Evolutionary conservation across 2,888 invertebrate species (phyloP), one percentile per base, ranked within the genome.

Genomic region (Polyploca ridens): DNA sequence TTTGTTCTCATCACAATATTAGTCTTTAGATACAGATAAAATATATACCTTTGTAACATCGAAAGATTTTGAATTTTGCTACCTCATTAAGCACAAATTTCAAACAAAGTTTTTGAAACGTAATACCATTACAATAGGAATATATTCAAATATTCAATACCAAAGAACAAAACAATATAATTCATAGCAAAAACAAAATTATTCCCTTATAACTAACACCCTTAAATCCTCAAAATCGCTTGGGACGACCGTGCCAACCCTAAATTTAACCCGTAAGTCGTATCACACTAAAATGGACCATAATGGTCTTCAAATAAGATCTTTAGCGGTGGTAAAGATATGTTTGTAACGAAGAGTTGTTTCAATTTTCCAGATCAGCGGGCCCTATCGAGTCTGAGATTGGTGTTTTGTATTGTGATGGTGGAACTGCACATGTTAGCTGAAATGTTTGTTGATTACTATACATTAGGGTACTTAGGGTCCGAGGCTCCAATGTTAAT

Each of bases 361-460:
- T 90, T 88, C 90, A 93, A 93, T 93, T 93, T 93, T 93, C 92
- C 92, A 79, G 90, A 74, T 80, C 91, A 90, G 76, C 79, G 91
- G 81, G 69, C 87, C 82, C 82, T 83, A 87, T 88, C 91, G 82
- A 68, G 77, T 41, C 41, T 59, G 87, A 82, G 87, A 89, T 89
- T 87, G 84, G 69, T 72, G 74, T 72, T 74, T 66, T 75, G 73
- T 73, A 66, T 69, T 69, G 46, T 46, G 46, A 46, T 66, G 70
- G 74, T 27, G 71, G 74, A 69, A 69, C 71, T 81, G 82, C 90
- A 89, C 86, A 90, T 89, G 90, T 82, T 77, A 65, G 78, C 76
- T 41, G 70, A 75, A 82, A 81, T 85, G 76, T 75, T 10, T 38
- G 8, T 38, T 41, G 61, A 44, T 19, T 2, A 27, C 11, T 33